Evolutionary conservation across 1,140 invertebrate species (phyloP), one percentile per base, ranked within the genome.

Genomic region (Lasioglossum baleicum): DNA sequence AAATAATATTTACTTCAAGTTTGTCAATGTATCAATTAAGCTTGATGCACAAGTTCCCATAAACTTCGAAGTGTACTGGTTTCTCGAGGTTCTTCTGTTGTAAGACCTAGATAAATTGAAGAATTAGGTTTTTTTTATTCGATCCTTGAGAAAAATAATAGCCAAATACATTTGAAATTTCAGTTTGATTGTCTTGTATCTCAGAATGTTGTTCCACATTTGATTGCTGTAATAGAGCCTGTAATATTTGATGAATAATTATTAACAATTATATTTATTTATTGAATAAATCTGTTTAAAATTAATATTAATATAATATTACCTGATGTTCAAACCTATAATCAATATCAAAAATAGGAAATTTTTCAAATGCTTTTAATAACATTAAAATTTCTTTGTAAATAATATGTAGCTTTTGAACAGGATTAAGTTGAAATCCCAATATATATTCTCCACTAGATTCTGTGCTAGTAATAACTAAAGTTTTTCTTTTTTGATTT

Each of bases 361-460:
- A 96, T 53, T 96, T 95, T 40, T 95, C 95, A 88, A 97, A 99
- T 7, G 98, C 95, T 42, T 95, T 94, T 89, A 96, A 95, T 40
- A 99, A 92, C 2, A 97, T 96, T 63, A 94, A 94, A 0, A 99
- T 95, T 93, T 99, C 98, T 91, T 97, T 97, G 65, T 96, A 95
- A 15, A 98, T 94, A 66, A 94, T 94, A 56, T 96, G 94, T 20
- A 99, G 94, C 87, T 97, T 96, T 79, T 98, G 96, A 15, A 94
- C 88, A 0, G 99, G 98, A 93, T 99, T 98, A 56, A 99, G 96
- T 68, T 97, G 95, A 94, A 99, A 99, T 20, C 99, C 99, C 3
- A 99, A 94, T 51, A 99, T 96, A 92, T 99, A 99, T 6, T 96
- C 96, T 7, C 98, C 98, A 86, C 96, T 97, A n/a, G 95, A 93